Percentiles rank a stretch among this genome's conserved stretches.
These are phyloP conservation scores for Aricia agestis DNA, from an alignment of 1,140 invertebrate species.

Conservation along the genomic window DNA sequence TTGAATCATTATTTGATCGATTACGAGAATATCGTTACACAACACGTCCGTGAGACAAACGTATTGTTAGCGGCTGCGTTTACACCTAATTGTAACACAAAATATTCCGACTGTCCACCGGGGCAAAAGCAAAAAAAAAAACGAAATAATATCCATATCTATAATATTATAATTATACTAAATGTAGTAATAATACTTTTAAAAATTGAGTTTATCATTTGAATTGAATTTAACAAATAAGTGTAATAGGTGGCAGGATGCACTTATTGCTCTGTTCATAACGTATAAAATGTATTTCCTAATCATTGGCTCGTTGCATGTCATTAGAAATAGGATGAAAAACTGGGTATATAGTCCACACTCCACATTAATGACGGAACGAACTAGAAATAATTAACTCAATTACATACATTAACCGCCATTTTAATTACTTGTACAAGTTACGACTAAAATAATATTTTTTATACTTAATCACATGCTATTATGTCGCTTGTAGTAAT, in stretches of 20 bases:
- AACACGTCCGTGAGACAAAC: conserved; percentile 9
- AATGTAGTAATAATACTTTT: too few relatives aligned
- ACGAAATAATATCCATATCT: too few relatives aligned
- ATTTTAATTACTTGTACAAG: not conserved
- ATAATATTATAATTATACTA: too few relatives aligned
- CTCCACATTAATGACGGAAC: not conserved
- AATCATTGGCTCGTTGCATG: not conserved
- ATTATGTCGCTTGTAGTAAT: not conserved
- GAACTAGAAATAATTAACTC: not conserved
- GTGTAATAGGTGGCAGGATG: too few relatives aligned
- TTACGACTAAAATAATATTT: not conserved
- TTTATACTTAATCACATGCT: not conserved
- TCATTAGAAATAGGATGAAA: not conserved
- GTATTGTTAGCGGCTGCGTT: conserved; percentile 12
- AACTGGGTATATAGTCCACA: not conserved
- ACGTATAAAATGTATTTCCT: not conserved
- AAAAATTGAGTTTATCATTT: too few relatives aligned
- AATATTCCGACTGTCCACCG: too few relatives aligned
- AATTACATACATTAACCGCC: not conserved
- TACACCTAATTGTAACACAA: conserved; percentile 13
- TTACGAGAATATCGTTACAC: conserved; percentile 13
- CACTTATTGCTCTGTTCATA: too few relatives aligned
- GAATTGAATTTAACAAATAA: too few relatives aligned
- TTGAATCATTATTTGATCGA: conserved; percentile 13
- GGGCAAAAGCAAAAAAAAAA: too few relatives aligned